Conservation (phyloP, 1,140 invertebrate species). For the Plectrocnemia conspersa region DNA sequence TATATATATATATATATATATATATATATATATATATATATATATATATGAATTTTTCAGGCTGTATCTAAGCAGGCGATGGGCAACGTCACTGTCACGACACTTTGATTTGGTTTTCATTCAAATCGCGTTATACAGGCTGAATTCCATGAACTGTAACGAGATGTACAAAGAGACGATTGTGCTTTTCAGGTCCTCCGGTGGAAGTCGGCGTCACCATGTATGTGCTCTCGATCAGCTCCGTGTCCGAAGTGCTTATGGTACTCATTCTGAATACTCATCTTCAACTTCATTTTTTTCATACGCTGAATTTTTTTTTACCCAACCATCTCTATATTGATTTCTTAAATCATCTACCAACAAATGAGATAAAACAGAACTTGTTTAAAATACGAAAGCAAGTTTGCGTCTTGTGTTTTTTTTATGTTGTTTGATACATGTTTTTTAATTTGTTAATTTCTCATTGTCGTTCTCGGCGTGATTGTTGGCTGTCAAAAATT, state of each 20-base stretch:
- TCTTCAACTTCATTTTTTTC: conserved; percentile 25
- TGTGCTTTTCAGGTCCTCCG: conserved; percentile 83
- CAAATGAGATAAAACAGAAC: no score
- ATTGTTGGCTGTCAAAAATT: conserved; percentile 34
- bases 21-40: no score
- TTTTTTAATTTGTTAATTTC: conserved; percentile 11
- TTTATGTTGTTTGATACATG: background rate
- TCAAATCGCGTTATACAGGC: conserved; percentile 19
- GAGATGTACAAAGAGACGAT: conserved; percentile 32
- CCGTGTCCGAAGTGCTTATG: conserved; percentile 97
- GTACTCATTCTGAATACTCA: conserved; percentile 58
- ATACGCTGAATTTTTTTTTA: conserved; percentile 1
- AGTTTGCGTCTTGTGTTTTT: background rate
- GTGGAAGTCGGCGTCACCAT: conserved; percentile 96
- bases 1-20: no score
- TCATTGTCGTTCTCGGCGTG: conserved; percentile 33
- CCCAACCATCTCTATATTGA: no score
- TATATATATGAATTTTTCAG: no score
- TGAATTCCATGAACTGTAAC: background rate
- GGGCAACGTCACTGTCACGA: conserved; percentile 32
- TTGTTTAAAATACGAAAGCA: no score
- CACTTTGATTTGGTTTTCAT: conserved; percentile 36
- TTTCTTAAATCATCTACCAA: no score
- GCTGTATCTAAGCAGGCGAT: conserved; percentile 30
- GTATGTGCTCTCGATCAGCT: conserved; percentile 97